Percentiles rank a stretch among this genome's conserved stretches.
phyloP scores from a whole-genome alignment of 2,888 invertebrate species.

The Drosophila tanythrix region DNA sequence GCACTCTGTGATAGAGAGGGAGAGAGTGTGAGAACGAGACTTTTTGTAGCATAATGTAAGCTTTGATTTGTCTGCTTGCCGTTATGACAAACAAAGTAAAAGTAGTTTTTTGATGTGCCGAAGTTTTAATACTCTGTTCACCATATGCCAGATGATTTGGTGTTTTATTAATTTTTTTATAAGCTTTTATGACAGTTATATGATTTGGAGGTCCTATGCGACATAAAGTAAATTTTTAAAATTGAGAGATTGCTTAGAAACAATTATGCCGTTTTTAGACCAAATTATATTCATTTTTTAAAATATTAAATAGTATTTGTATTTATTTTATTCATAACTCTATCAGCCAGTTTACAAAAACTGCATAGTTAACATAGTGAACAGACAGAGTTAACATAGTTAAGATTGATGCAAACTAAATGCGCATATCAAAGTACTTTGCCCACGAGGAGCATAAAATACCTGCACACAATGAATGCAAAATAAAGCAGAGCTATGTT shows the following conservation, averaged over 20 bases:
- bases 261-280: not conserved
- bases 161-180: not conserved
- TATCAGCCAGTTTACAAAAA: not conserved
- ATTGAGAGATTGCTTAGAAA: not conserved
- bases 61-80: slow-evolving; percentile 39
- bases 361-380: not conserved
- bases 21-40: not conserved
- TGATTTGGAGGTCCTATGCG: not conserved
- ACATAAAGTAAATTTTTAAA: not conserved
- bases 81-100: slow-evolving; percentile 6
- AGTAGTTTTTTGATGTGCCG: not conserved
- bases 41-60: slow-evolving; percentile 22
- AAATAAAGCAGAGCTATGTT: slow-evolving; percentile 16
- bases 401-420: not conserved
- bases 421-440: not conserved
- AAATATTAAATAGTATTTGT: not conserved
- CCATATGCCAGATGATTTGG: not conserved
- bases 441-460: not conserved
- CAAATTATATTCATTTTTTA: not conserved
- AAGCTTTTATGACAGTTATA: not conserved
- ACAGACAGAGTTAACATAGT: not conserved
- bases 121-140: slow-evolving; percentile 3
- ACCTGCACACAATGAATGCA: slow-evolving; percentile 8
- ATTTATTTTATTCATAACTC: not conserved
- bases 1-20: slow-evolving; percentile 1